Evolutionary conservation across 2,888 invertebrate genomes (phyloP).

Genomic region (Agrilus mali): DNA sequence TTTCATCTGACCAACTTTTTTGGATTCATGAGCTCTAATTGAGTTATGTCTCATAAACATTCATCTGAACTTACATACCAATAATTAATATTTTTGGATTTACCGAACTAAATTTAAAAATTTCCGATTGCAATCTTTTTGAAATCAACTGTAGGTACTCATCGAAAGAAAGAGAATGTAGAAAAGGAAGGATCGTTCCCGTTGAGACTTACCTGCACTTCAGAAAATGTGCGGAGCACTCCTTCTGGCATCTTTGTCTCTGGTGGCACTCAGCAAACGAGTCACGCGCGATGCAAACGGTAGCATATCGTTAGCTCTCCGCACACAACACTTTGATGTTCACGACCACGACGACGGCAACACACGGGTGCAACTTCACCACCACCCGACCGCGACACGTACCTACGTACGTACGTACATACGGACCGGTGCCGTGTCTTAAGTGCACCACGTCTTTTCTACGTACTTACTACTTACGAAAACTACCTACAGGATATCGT

Average conservation of each 20-base stretch:
- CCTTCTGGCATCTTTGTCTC: constrained; percentile 30
- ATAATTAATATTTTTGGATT: no score
- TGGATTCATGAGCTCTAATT: no score
- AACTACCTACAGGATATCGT: no score
- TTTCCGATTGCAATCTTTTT: no score
- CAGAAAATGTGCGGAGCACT: constrained; percentile 28
- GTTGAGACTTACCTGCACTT: constrained; percentile 24
- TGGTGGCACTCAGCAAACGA: constrained; percentile 22
- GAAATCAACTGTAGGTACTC: no score
- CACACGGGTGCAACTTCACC: constrained; percentile 1
- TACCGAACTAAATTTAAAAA: no score
- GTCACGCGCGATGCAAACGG: constrained; percentile 28
- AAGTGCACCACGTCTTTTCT: constrained; percentile 6
- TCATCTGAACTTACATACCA: no score
- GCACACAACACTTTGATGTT: constrained; percentile 16
- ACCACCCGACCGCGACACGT: not conserved
- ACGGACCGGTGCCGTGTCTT: constrained; percentile 7
- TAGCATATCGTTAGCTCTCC: constrained; percentile 25
- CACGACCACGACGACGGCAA: constrained; percentile 3
- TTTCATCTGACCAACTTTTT: no score
- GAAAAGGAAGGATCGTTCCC: not conserved
- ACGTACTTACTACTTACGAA: no score
- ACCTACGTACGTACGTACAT: no score
- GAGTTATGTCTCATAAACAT: no score
- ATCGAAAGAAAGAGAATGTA: no score